phyloP scores from a whole-genome alignment of 92 coral and sea anemone species.

The Heteractis magnifica region DNA sequence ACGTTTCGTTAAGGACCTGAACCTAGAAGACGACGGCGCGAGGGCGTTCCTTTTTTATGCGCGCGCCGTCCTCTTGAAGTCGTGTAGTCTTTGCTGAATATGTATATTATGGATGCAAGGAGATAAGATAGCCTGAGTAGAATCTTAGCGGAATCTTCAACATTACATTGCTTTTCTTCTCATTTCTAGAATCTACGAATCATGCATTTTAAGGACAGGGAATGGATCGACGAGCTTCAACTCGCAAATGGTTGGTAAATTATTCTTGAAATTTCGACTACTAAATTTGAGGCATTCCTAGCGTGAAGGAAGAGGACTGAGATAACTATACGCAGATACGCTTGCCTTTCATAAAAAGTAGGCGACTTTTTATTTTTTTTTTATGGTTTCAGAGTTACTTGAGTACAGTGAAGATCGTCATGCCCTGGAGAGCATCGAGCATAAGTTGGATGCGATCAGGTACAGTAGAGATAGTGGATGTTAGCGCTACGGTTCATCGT shows the following conservation, averaged over 20 bases:
- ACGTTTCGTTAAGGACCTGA: too few species aligned
- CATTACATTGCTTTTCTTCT: not conserved
- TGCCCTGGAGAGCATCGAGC: constrained; percentile 77
- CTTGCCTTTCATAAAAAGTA: not conserved
- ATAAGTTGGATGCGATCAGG: constrained; percentile 82
- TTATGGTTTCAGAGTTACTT: constrained; percentile 51
- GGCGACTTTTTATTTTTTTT: not conserved
- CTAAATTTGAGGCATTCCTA: not conserved
- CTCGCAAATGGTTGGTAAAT: constrained; percentile 51
- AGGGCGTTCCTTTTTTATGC: too few species aligned
- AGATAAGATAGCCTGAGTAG: too few species aligned
- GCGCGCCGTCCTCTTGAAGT: too few species aligned
- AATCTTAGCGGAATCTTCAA: not conserved
- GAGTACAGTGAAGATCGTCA: constrained; percentile 80
- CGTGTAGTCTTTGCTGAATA: too few species aligned
- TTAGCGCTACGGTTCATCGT: too few species aligned
- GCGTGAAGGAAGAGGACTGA: too few species aligned
- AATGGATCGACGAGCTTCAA: constrained; percentile 59
- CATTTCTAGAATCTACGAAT: constrained; percentile 54
- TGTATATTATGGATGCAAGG: too few species aligned
- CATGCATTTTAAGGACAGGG: constrained; percentile 56
- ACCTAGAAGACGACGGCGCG: too few species aligned
- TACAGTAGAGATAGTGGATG: not conserved
- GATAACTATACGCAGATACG: too few species aligned
- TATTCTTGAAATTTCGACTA: not conserved